These are phyloP conservation scores for Junonia oenone DNA, from an alignment of 2,888 invertebrate species.

Conservation along the genomic window DNA sequence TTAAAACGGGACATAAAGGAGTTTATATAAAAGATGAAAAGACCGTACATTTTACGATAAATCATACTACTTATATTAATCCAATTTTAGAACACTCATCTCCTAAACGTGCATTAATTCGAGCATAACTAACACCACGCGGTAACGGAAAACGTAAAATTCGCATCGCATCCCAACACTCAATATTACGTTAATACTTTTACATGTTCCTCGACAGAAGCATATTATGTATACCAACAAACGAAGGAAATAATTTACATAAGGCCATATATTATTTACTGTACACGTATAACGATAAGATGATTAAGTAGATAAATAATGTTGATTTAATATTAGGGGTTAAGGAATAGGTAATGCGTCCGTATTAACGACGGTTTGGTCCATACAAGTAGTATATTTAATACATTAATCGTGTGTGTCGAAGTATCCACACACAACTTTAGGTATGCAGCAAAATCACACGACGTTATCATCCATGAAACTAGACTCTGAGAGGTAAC, in stretches of 20 bases:
- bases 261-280: constrained; percentile 77
- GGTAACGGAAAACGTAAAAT: constrained; percentile 40
- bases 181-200: constrained; percentile 49
- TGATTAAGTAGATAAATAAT: constrained; percentile 74
- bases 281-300: constrained; percentile 77
- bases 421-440: constrained; percentile 50
- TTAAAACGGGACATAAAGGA: constrained; percentile 56
- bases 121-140: constrained; percentile 42
- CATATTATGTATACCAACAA: constrained; percentile 51
- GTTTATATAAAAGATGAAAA: constrained; percentile 54
- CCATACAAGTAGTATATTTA: constrained; percentile 69
- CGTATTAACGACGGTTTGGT: constrained; percentile 78
- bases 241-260: constrained; percentile 72
- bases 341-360: constrained; percentile 69
- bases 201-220: constrained; percentile 52
- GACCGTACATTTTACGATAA: constrained; percentile 46
- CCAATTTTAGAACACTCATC: constrained; percentile 65
- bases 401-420: constrained; percentile 65
- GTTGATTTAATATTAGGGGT: constrained; percentile 70
- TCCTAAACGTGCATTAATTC: constrained; percentile 60
- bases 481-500: constrained; percentile 2
- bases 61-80: constrained; percentile 57
- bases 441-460: constrained; percentile 53
- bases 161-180: constrained; percentile 44
- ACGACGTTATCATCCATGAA: constrained; percentile 13